These are phyloP conservation scores for Otus sunia DNA, from an alignment of 2,113 vertebrate species.

Conservation along the genomic window DNA sequence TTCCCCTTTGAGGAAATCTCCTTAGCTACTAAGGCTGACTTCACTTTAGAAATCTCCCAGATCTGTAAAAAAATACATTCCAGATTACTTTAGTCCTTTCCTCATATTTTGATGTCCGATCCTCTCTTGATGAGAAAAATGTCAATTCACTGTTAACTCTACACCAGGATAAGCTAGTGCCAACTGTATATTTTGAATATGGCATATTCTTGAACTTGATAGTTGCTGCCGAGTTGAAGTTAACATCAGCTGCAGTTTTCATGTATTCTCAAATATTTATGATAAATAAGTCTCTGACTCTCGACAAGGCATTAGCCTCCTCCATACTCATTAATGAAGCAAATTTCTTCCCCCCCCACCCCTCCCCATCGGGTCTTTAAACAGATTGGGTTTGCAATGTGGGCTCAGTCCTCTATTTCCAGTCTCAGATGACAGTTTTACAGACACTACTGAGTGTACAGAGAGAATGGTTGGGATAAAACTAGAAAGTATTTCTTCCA, in stretches of 20 bases:
- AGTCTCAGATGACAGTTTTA: neutral
- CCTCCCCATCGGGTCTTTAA: neutral
- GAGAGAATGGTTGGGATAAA: neutral
- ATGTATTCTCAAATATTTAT: neutral
- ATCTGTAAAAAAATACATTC: neutral
- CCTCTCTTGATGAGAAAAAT: neutral
- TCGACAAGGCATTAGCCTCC: neutral
- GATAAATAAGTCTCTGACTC: neutral
- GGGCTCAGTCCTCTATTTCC: neutral
- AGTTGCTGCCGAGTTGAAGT: neutral
- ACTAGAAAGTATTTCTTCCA: neutral
- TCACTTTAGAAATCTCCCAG: neutral
- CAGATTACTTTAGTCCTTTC: neutral
- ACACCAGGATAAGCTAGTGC: neutral
- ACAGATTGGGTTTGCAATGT: neutral
- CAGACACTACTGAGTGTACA: neutral
- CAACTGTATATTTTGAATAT: neutral
- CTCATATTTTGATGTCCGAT: neutral
- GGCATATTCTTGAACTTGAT: neutral
- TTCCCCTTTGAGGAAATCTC: neutral
- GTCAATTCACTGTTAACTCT: neutral
- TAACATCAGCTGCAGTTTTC: neutral
- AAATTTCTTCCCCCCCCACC: rapidly evolving
- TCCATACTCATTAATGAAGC: neutral
- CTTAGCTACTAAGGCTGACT: neutral